Evolutionary conservation across 1,140 invertebrate genomes (phyloP).

Genomic region (Psilanteris sp.): DNA sequence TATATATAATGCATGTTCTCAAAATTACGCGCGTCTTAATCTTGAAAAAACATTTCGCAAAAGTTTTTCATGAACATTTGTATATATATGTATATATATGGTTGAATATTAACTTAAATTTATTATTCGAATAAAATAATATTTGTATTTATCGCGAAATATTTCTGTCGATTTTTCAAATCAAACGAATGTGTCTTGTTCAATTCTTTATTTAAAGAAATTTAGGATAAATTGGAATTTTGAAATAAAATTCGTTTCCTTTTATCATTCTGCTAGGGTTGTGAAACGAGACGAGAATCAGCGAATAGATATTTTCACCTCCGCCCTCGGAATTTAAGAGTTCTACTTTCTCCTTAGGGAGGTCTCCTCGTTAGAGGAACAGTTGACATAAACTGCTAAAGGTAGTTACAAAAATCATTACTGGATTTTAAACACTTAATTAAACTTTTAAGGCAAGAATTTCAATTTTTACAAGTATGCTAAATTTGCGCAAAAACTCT

Average conservation of each 20-base stretch:
- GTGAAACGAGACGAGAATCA: slow-evolving; percentile 60
- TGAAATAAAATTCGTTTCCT: slow-evolving; percentile 58
- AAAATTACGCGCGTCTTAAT: no score
- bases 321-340: slow-evolving; percentile 57
- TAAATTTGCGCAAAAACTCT: background rate
- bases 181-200: slow-evolving; percentile 42
- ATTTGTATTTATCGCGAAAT: slow-evolving; percentile 20
- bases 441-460: slow-evolving; percentile 15
- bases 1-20: no score
- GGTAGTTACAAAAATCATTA: slow-evolving; percentile 47
- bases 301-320: slow-evolving; percentile 63
- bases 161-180: slow-evolving; percentile 20
- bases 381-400: slow-evolving; percentile 58
- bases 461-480: background rate
- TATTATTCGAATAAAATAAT: no score
- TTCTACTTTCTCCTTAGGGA: slow-evolving; percentile 57
- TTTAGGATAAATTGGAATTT: slow-evolving; percentile 58
- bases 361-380: slow-evolving; percentile 63
- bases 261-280: slow-evolving; percentile 58
- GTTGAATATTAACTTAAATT: no score
- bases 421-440: slow-evolving; percentile 39
- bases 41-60: no score
- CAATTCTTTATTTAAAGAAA: slow-evolving; percentile 53
- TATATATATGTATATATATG: no score
- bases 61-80: no score